Evolutionary conservation across 2,888 invertebrate genomes (phyloP).

Genomic region (Yponomeuta evonymella): DNA sequence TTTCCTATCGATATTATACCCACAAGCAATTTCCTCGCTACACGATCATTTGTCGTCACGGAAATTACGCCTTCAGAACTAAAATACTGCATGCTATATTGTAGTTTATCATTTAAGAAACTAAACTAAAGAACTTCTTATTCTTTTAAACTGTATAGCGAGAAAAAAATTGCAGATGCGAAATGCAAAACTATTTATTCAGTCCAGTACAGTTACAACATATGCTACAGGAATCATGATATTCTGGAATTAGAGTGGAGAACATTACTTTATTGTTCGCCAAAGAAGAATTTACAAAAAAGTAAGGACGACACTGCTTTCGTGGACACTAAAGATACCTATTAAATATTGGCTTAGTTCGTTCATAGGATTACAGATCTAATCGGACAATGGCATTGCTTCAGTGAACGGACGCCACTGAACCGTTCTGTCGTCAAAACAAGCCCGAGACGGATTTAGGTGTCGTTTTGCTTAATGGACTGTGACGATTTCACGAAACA

Average conservation of each 20-base stretch:
- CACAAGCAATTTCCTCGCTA: background rate
- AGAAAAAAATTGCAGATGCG: too few relatives aligned
- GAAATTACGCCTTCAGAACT: background rate
- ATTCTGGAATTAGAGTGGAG: too few relatives aligned
- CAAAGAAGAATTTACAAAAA: too few relatives aligned
- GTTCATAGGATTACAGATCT: background rate
- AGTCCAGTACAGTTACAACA: too few relatives aligned
- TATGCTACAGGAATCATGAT: too few relatives aligned
- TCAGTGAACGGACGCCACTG: background rate
- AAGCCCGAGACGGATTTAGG: background rate
- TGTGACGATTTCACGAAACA: conserved; percentile 7
- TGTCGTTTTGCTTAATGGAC: conserved; percentile 5
- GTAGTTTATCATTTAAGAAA: too few relatives aligned
- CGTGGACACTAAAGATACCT: too few relatives aligned
- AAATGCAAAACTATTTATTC: too few relatives aligned
- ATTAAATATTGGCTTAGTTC: background rate
- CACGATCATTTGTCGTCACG: background rate
- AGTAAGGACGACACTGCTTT: too few relatives aligned
- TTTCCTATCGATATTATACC: background rate
- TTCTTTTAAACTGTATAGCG: too few relatives aligned
- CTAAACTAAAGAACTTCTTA: too few relatives aligned
- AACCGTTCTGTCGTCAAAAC: background rate
- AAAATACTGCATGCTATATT: background rate
- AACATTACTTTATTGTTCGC: too few relatives aligned
- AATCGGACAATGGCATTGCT: background rate